Percentiles rank a stretch among this genome's conserved stretches.
Conservation (phyloP, 2,888 invertebrate genomes). For the Pediacus dermestoides region DNA sequence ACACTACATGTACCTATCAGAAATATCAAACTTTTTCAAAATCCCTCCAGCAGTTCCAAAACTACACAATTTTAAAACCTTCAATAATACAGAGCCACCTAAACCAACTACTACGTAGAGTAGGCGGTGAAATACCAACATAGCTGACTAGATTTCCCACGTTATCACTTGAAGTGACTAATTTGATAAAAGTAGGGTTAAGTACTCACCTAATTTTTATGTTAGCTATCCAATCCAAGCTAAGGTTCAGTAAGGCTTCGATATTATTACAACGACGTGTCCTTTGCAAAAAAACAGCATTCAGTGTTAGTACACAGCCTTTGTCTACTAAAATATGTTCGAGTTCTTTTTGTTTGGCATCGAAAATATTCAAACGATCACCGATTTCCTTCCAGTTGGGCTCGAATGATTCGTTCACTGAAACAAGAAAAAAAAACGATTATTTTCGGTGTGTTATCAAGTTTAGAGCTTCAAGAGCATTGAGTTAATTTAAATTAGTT, state of each 20-base stretch:
- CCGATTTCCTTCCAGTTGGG: slow-evolving; percentile 53
- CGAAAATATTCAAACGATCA: slow-evolving; percentile 47
- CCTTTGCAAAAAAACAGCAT: slow-evolving; percentile 55
- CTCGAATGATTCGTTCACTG: slow-evolving; percentile 34
- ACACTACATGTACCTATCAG: too few species aligned
- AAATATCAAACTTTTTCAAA: too few species aligned
- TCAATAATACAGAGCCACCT: too few species aligned
- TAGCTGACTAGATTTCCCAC: too few species aligned
- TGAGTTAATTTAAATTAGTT: too few species aligned
- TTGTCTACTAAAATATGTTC: slow-evolving; percentile 52
- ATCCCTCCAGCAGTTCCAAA: too few species aligned
- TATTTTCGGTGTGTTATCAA: too few species aligned
- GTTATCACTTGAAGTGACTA: too few species aligned
- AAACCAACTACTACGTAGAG: too few species aligned
- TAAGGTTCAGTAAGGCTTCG: slow-evolving; percentile 36
- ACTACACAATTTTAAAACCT: too few species aligned
- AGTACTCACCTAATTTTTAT: slow-evolving; percentile 55
- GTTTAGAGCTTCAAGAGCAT: too few species aligned
- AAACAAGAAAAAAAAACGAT: slow-evolving; percentile 19
- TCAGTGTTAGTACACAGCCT: slow-evolving; percentile 55
- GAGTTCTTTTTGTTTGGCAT: slow-evolving; percentile 51
- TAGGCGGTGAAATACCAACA: too few species aligned
- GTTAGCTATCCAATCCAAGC: slow-evolving; percentile 41
- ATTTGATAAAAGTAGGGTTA: background rate
- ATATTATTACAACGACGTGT: slow-evolving; percentile 40